Evolutionary conservation across 1,140 invertebrate species (phyloP).

Genomic region (Magallana ariakensis): DNA sequence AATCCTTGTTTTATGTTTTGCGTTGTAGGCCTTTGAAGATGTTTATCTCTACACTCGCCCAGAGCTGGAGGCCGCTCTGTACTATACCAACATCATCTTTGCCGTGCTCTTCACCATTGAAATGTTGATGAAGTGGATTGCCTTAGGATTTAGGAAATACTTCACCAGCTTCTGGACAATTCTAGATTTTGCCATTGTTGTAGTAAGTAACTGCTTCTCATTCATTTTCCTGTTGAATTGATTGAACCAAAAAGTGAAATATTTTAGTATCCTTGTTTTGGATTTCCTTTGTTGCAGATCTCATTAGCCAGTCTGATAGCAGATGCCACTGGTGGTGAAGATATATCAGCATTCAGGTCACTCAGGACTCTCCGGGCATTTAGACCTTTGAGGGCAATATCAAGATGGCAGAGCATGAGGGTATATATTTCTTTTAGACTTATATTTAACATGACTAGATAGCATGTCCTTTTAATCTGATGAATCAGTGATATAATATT

Average conservation of each 20-base stretch:
- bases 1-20: background rate
- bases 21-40: conserved; percentile 94
- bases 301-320: conserved; percentile 72
- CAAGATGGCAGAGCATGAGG: conserved; percentile 97
- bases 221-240: background rate
- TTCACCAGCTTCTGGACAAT: conserved; percentile 99
- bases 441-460: no score
- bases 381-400: conserved; percentile 93
- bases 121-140: conserved; percentile 99
- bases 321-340: conserved; percentile 64
- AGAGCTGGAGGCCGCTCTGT: conserved; percentile 90
- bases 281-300: conserved; percentile 63
- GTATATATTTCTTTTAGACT: conserved; percentile 83
- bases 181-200: conserved; percentile 98
- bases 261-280: background rate
- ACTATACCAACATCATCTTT: conserved; percentile 98
- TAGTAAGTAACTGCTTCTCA: conserved; percentile 86
- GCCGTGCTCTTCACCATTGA: conserved; percentile 98
- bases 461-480: no score
- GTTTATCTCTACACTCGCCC: conserved; percentile 93
- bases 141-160: conserved; percentile 96
- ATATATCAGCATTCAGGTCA: conserved; percentile 86
- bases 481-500: no score
- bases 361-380: conserved; percentile 94
- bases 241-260: background rate